Evolutionary conservation across 2,113 vertebrate species (phyloP).

Genomic region (Prionailurus viverrinus): DNA sequence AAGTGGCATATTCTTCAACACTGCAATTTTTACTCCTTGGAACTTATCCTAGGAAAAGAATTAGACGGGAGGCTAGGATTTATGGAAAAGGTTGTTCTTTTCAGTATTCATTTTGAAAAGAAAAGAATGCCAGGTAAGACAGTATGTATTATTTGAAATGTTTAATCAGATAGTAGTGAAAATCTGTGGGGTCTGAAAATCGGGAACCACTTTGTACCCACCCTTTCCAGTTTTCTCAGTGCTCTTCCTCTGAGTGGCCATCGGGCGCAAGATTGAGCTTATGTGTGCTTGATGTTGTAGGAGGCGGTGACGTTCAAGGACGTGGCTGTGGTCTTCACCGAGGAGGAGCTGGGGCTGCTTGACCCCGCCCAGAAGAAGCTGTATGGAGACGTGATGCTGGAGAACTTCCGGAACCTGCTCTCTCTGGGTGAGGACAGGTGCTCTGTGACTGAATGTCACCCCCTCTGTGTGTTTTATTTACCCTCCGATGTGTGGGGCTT

Average conservation of each 20-base stretch:
- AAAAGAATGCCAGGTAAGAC: background rate
- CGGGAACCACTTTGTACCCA: background rate
- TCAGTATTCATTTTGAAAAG: background rate
- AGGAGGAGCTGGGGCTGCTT: slow-evolving; percentile 69
- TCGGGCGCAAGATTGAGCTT: background rate
- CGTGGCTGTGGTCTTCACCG: slow-evolving; percentile 68
- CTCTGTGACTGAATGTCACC: background rate
- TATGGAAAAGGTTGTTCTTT: background rate
- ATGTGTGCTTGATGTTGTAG: slow-evolving; percentile 10
- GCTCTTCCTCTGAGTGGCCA: background rate
- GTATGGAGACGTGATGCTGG: slow-evolving; percentile 70
- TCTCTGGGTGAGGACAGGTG: slow-evolving; percentile 60
- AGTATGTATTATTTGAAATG: background rate
- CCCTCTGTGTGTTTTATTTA: background rate
- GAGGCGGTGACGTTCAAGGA: slow-evolving; percentile 67
- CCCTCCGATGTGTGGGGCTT: background rate
- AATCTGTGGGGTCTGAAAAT: background rate
- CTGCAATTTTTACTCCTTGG: background rate
- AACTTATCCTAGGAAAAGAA: background rate
- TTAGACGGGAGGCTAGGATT: background rate
- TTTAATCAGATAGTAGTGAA: background rate
- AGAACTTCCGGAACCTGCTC: slow-evolving; percentile 75
- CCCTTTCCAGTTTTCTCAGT: background rate
- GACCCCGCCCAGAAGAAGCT: slow-evolving; percentile 35
- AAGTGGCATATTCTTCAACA: background rate